Evolutionary conservation across 2,113 vertebrate species (phyloP), one percentile per base, ranked within the genome.

Genomic region (Holacanthus passer): DNA sequence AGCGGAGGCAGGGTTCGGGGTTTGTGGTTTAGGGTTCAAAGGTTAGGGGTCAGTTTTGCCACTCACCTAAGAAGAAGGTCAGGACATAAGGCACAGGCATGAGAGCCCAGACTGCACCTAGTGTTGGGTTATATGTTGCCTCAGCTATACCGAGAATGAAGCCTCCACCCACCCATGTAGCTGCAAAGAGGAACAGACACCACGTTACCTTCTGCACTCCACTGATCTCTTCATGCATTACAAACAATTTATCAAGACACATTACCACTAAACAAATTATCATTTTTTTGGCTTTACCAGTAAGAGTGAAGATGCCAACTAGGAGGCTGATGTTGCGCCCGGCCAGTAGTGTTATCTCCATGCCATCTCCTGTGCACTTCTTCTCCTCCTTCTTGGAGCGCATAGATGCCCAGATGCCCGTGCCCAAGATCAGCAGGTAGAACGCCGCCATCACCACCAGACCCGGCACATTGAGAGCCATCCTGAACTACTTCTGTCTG

Each of bases 151-250:
- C 96, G 0, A 96, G 94, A 67, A 97, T 96, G 76, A 96, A 97
- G 17, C 95, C 96, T 88, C 96, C 96, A 81, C 96, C 96, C 43
- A 97, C 96, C 96, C 96, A 96, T 0, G 95, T 96, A 29, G 96
- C 96, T 97, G 88, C 48, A 47, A 13, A 65, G 48, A 65, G 27
- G n/a, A n/a, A 88, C 4, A 68, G 73, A 68, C 4, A 31, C n/a
- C 13, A 53, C 22, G 10, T 45, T 17, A 7, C 11, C 56, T 41
- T 43, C 13, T 20, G 22, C 3, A 74, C 52, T 45, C 11, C 20
- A 13, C 7, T 13, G 11, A 55, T 4, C 60, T 45, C 31, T n/a
- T 68, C 41, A 32, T 12, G 9, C 41, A 29, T 3, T 65, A 2
- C 32, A 32, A 19, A 14, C 5, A 43, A 68, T 29, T 2, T 1